Base-by-base conservation (phyloP, 2,113 vertebrate species). In the Ochotona curzoniae region DNA sequence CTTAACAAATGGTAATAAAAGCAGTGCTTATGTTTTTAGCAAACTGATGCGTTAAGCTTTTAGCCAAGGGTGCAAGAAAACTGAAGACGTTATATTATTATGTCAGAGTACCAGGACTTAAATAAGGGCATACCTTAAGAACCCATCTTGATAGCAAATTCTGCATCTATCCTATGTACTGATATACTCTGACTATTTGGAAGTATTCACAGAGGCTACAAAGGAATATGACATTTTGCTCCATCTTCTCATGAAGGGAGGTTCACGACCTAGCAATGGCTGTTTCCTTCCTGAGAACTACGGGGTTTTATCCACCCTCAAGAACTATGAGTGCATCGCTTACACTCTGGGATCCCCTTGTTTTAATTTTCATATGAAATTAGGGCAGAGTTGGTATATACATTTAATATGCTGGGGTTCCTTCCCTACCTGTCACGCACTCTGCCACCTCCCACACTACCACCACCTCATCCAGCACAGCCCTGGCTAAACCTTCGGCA, bases 281-380 rank as follows among this genome's bases (percentile, higher is more conserved):
- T 66, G 25, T 88, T 9, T 90, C 75, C 17, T 89, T 86, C 93
- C 1, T 17, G 10, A 90, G 89, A 44, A 85, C 86, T 2, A 18
- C n/a, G 74, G n/a, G 32, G 35, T 83, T 92, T 57, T 57, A 80
- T 87, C 69, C 91, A 78, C 30, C 73, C 63, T 69, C 92, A 28
- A 66, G 61, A 93, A 84, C 64, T 35, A 69, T 8, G 63, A 94
- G 78, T 66, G 57, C n/a, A n/a, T 91, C 49, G n/a, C 66, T 49
- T 81, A 76, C 38, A 13, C 67, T 38, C 30, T 60, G 75, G 70
- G 95, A 54, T 47, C 35, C 83, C 63, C 51, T 75, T 63, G 47
- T 83, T 90, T 75, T 86, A 44, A 80, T 93, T 69, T 87, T 76
- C 64, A 30, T 17, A 1, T 23, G 70, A 66, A 23, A 70, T 25